These are phyloP conservation scores for Mallateleia sp. DNA, from an alignment of 2,888 invertebrate genomes.

Conservation along the genomic window DNA sequence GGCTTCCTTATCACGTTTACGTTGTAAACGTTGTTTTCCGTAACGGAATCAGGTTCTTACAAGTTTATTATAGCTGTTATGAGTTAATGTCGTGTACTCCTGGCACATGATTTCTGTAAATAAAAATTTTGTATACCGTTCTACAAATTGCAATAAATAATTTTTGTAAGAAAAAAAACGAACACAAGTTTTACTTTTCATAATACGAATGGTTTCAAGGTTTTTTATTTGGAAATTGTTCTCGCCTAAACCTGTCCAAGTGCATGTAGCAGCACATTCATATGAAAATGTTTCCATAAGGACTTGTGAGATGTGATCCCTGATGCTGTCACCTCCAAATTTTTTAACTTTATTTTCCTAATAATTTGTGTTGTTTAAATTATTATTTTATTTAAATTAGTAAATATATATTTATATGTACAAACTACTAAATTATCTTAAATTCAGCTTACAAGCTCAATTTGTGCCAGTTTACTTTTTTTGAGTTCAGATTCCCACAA, in stretches of 20 bases:
- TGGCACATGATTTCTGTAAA: constrained; percentile 12
- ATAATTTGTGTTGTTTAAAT: too few relatives aligned
- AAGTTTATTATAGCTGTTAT: background rate
- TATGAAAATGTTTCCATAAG: background rate
- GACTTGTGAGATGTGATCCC: background rate
- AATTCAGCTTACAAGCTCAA: background rate
- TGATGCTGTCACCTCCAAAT: constrained; percentile 17
- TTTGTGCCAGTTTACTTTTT: background rate
- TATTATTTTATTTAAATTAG: too few relatives aligned
- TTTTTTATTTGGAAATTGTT: constrained; percentile 4
- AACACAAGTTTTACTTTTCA: constrained; percentile 1
- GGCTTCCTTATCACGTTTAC: background rate
- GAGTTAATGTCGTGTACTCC: background rate
- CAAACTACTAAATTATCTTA: background rate
- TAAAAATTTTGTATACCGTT: too few relatives aligned
- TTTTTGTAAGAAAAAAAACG: background rate
- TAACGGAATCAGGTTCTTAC: constrained; percentile 17
- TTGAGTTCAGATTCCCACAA: constrained; percentile 1
- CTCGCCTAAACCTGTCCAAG: background rate
- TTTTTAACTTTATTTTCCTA: background rate
- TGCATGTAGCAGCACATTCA: constrained; percentile 20
- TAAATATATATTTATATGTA: constrained; percentile 5
- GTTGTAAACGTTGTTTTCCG: constrained; percentile 1
- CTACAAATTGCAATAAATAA: background rate
- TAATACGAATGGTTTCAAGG: constrained; percentile 7